Evolutionary conservation across 2,888 invertebrate species (phyloP), one percentile per base, ranked within the genome.

Genomic region (Cryptocheilus praepositus): DNA sequence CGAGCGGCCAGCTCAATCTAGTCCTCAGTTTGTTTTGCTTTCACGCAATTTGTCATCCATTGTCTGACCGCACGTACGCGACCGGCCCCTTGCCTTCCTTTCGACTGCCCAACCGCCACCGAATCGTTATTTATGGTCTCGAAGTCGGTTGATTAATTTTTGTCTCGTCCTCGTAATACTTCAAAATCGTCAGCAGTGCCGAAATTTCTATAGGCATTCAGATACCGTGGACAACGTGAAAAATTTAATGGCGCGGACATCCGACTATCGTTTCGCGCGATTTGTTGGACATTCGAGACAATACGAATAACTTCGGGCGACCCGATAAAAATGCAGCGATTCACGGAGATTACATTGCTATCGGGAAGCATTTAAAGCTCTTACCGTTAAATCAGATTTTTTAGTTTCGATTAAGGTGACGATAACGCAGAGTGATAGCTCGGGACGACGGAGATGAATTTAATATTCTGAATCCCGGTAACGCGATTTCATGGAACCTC

Each of bases 1-100:
- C 73, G 71, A 66, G 71, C 64, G 64, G 63, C 79, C 74, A 61
- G 71, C 81, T 81, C 83, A 80, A 83, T 83, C 83, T 74, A 79
- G 73, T 78, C 73, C 71, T 67, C 77, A 55, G 80, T 83, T 85
- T 84, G 84, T 85, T 85, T 85, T 83, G 81, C 82, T 79, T 77
- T 71, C 74, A 71, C 72, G 77, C 84, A 83, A 86, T 86, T 86
- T 86, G 85, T 86, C 86, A 86, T 85, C 86, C 83, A 85, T 86
- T 86, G 85, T 86, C 84, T 68, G 82, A 75, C 73, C 77, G 57
- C 66, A 69, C 53, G 67, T 62, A 66, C 70, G 63, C 61, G 64
- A 61, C 18, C 36, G 49, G 44, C 68, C 54, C 61, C 62, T 36
- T 56, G 64, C 60, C 66, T 71, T 54, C 67, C 68, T 16, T 49